Conservation (phyloP, 2,888 invertebrate species). For the Podotricha telesiphe region DNA sequence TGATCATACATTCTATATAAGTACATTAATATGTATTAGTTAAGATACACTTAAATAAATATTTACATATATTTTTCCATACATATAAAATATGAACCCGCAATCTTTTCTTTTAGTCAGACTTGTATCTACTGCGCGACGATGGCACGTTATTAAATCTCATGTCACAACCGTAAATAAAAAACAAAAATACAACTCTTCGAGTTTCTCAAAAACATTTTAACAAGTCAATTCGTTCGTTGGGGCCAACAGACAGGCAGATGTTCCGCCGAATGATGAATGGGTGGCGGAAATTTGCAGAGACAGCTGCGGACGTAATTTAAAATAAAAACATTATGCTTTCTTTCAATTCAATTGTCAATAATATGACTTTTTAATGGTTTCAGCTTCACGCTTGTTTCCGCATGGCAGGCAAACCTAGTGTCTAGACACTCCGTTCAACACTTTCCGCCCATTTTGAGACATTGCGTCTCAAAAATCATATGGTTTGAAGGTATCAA, state of each 20-base stretch:
- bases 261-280: slow-evolving; percentile 22
- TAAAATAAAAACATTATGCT: slow-evolving; percentile 10
- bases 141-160: neutral
- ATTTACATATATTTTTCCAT: too few species aligned
- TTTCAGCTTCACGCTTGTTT: too few species aligned
- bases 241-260: slow-evolving; percentile 19
- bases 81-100: neutral
- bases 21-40: too few species aligned
- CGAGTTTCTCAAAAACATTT: too few species aligned
- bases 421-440: too few species aligned
- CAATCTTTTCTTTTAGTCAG: neutral
- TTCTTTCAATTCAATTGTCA: neutral
- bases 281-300: slow-evolving; percentile 14
- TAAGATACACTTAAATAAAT: too few species aligned
- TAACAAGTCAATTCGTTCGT: slow-evolving; percentile 5
- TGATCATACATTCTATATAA: too few species aligned
- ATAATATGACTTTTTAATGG: neutral
- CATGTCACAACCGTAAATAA: neutral
- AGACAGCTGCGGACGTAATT: slow-evolving; percentile 19
- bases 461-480: too few species aligned
- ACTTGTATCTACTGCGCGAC: neutral
- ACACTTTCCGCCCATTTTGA: too few species aligned
- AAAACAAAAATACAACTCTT: neutral
- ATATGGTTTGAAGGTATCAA: too few species aligned
- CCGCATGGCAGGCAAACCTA: too few species aligned